Base-by-base conservation (phyloP, 2,888 invertebrate genomes). In the Clanis bilineata region DNA sequence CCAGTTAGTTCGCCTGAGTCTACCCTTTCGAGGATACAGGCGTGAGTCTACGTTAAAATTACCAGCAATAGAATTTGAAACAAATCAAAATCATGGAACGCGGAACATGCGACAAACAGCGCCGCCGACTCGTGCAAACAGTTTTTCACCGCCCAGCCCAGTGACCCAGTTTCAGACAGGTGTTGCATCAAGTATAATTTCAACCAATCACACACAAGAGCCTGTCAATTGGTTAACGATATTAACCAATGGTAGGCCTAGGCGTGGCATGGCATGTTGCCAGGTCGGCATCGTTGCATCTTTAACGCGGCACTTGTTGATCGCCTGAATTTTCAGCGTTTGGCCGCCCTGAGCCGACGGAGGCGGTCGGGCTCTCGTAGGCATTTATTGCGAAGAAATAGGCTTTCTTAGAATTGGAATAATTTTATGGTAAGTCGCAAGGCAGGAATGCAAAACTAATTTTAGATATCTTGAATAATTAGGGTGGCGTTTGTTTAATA, bases 231-330 rank as follows among this genome's bases (percentile, higher is more conserved):
- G 92, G 92, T 86, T 87, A 85, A 84, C 82, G 80, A 85, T 88
- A 89, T 91, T 90, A 92, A 88, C 92, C 92, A 92, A 92, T 92
- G 82, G 85, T 81, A 78, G 77, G 85, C 80, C 81, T 89, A 92
- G 92, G 92, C 92, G 92, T 87, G 90, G 92, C 91, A 65, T 91
- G 92, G 92, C 92, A 88, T 64, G 56, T 64, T 90, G 92, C 92
- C 92, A 92, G 81, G 76, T 68, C 71, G 72, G 36, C 2, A 73
- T 70, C 73, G 74, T 72, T 81, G 83, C 85, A 83, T 79, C 83
- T 83, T 86, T 81, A 81, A 82, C 79, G 83, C 65, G 64, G 65
- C 74, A 89, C 89, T 90, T 89, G 89, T 90, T 89, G 89, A 83
- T 82, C 76, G 60, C 66, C 64, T 66, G 69, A 74, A 70, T 72